Base-by-base conservation (phyloP, 2,888 invertebrate genomes). In the Drosophila pullipes region DNA sequence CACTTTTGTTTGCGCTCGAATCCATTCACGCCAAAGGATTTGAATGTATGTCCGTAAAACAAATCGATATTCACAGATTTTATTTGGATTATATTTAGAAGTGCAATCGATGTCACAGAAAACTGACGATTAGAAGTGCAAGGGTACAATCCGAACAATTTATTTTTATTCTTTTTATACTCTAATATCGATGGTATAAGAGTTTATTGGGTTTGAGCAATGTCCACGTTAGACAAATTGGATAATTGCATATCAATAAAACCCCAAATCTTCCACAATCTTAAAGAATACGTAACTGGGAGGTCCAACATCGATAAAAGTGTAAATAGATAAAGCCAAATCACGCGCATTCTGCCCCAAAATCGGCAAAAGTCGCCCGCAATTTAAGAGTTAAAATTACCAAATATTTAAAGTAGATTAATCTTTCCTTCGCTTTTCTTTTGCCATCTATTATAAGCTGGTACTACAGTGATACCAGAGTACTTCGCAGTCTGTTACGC, bases 61-160 rank as follows among this genome's bases (percentile, higher is more conserved):
- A 52, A 78, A 80, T 83, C 81, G 66, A 83, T 83, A 76, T 70
- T 68, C 77, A 57, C 74, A 79, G 83, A 82, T 74, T 70, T 67
- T 69, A 30, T 66, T 82, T 68, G 63, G 31, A 55, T 75, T 79
- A 64, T 52, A 41, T 69, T 53, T 41, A 18, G 30, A 55, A 83
- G 70, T 76, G 83, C 75, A 72, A 79, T 82, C n/a, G 68, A 72
- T 82, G 80, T 75, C 79, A 79, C 30, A 44, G 33, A 33, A 30
- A 60, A 49, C 33, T 25, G 69, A 65, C 59, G 66, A 81, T 77
- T 81, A 72, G 71, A 78, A 81, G 68, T 76, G 68, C 78, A 63
- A 50, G 72, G 61, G 13, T 16, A 28, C 65, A 71, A 49, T 33
- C 44, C 30, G 35, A 10, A 58, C 63, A 66, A 58, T 68, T 53